These are phyloP conservation scores for Indri indri DNA, from an alignment of 2,113 vertebrate genomes.

Conservation along the genomic window DNA sequence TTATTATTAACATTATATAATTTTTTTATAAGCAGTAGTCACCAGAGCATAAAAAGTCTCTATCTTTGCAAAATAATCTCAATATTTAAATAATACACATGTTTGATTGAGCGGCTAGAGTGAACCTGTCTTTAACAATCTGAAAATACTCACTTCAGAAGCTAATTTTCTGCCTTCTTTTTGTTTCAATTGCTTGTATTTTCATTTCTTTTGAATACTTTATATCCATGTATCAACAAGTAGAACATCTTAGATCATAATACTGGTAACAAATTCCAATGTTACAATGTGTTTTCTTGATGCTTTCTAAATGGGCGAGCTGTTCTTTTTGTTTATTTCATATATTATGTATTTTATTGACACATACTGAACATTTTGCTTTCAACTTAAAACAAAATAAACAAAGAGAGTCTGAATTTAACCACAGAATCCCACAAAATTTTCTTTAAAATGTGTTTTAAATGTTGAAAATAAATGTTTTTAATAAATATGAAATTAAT, in stretches of 20 bases:
- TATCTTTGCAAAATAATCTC: not conserved
- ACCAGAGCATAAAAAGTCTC: not conserved
- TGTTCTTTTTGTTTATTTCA: not conserved
- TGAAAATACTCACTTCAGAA: not conserved
- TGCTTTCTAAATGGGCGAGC: not conserved
- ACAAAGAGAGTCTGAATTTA: not conserved
- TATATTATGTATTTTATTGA: not conserved
- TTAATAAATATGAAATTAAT: not conserved
- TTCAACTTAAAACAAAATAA: not conserved
- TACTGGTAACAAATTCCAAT: not conserved
- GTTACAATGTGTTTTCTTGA: not conserved
- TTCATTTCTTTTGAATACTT: not conserved
- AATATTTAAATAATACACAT: not conserved
- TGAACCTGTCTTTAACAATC: not conserved
- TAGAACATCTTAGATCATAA: not conserved
- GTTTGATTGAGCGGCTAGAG: not conserved
- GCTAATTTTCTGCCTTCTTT: not conserved
- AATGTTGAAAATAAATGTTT: not conserved
- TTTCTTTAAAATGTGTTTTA: not conserved
- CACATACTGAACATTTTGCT: not conserved
- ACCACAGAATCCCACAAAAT: not conserved
- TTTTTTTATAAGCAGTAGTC: not conserved
- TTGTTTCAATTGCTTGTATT: not conserved
- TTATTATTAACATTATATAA: not conserved
- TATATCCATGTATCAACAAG: not conserved